Evolutionary conservation across 2,113 vertebrate species (phyloP).

Genomic region (Bostrychus sinensis): DNA sequence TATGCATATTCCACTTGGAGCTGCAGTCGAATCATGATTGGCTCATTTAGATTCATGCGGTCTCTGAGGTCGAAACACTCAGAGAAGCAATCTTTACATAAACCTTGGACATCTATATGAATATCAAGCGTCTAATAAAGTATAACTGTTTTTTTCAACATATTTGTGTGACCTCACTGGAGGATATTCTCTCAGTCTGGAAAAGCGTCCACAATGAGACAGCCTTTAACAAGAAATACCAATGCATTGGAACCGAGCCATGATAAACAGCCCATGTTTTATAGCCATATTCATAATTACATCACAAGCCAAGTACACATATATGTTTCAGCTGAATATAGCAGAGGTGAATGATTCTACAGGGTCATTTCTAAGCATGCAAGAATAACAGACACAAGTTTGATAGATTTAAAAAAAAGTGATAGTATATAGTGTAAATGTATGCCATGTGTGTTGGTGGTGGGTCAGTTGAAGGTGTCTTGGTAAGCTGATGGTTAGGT

Average conservation of each 20-base stretch:
- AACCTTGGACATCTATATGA: constrained; percentile 1
- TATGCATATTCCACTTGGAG: constrained; percentile 15
- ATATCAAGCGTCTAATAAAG: background rate
- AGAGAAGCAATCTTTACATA: background rate
- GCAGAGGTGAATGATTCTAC: no score
- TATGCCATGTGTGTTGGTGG: no score
- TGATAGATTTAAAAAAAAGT: no score
- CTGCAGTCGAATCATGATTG: constrained; percentile 4
- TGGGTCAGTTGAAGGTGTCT: background rate
- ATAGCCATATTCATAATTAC: background rate
- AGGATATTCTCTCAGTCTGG: no score
- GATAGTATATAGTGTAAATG: no score
- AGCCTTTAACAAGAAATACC: background rate
- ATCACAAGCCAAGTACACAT: background rate
- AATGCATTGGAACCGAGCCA: background rate
- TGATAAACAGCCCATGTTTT: background rate
- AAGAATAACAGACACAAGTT: no score
- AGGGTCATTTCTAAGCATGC: background rate
- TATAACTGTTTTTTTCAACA: background rate
- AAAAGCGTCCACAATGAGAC: background rate
- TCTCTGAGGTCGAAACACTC: background rate
- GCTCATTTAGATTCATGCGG: constrained; percentile 21
- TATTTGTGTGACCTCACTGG: no score
- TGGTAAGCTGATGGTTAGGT: background rate
- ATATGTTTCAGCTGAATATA: no score